Evolutionary conservation across 2,888 invertebrate genomes (phyloP), one percentile per base, ranked within the genome.

Genomic region (Embidobia sp.): DNA sequence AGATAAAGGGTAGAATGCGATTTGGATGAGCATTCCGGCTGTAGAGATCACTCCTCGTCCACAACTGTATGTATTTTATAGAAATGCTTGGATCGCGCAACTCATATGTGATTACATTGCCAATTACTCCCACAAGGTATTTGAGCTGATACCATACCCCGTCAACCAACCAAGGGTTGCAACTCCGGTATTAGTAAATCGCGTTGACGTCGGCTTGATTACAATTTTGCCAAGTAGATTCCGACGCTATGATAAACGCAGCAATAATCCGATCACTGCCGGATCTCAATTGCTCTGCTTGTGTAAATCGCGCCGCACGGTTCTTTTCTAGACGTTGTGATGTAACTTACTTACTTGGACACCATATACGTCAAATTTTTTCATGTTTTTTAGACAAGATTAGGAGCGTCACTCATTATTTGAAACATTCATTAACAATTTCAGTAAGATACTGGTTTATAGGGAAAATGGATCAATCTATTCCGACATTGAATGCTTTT

Each of bases 31-130:
- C 61, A 57, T 64, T 63, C 40, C 57, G 19, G 31, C 22, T 27
- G 31, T 19, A 15, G 35, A 46, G 75, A 77, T 78, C 66, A 63
- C 13, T 35, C 51, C 31, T 59, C 19, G 31, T 57, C 69, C 66
- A 22, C 57, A 18, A 33, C 26, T 31, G 44, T 18, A 31, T 37
- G 57, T 37, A 48, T 70, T 61, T 70, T 70, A 51, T 61, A 67
- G 66, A 74, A 48, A 72, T 61, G 66, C 75, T 40, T 35, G 76
- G 67, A 63, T 66, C 66, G 69, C 73, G 84, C 84, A 83, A 55
- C 27, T 82, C 84, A 85, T 87, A 85, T 86, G 85, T 86, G 87
- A 86, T 86, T 87, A 85, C 85, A 86, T 86, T 86, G 85, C 87
- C 86, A 88, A 88, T 87, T 87, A 88, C 87, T 84, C 83, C 85